Base-by-base conservation (phyloP, 2,888 invertebrate species). In the Drosophila paranaensis region DNA sequence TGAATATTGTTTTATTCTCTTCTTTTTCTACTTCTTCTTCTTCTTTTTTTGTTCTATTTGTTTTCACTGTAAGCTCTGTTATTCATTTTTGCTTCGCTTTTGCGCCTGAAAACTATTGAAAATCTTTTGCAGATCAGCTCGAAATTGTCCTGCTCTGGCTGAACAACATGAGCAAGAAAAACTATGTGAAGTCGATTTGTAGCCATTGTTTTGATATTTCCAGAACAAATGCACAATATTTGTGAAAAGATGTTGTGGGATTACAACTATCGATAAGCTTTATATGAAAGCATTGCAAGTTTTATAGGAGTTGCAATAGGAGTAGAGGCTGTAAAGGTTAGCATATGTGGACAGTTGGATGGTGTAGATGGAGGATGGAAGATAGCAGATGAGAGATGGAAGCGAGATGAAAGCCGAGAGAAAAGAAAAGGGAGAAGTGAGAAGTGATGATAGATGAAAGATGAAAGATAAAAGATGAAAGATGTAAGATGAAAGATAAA, bases 11-110 rank as follows among this genome's bases (percentile, higher is more conserved):
- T 56, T 33, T 40, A 40, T 42, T 43, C 20, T 33, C 42, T 20
- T 6, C 20, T 33, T 51, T 20, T 20, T 20, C 50, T 20, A n/a
- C n/a, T 30, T 16, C 20, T 20, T 20, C 20, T 20, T 20, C 20
- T 20, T 20, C 20, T 20, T n/a, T n/a, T n/a, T n/a, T n/a, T 48
- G 30, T 30, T n/a, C n/a, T 30, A 62, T 81, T 63, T 58, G 48
- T 39, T 58, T 48, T 35, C 35, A 6, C 27, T 39, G 37, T 33
- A 8, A 35, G 37, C 53, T 25, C 25, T 16, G 48, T 48, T 48
- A 48, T 48, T 48, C 16, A 48, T 25, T 48, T 48, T n/a, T 40
- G n/a, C n/a, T n/a, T 8, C n/a, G 6, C 6, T 8, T 33, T 33
- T n/a, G n/a, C 8, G 13, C 9, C 20, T 11, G 10, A 56, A 60